Evolutionary conservation across 2,113 vertebrate genomes (phyloP).

Genomic region (Phyllopteryx taeniolatus): DNA sequence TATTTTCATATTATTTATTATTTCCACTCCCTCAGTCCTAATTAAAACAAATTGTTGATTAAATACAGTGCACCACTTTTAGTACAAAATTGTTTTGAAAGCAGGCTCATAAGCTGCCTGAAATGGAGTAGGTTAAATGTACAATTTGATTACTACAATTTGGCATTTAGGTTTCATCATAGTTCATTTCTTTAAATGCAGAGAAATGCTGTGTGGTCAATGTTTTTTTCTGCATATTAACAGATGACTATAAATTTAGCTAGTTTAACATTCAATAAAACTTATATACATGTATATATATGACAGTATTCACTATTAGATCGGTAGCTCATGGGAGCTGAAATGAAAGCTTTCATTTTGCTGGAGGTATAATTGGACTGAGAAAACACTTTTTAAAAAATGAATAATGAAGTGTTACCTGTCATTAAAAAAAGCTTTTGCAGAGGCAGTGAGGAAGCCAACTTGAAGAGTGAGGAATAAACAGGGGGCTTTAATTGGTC

Average conservation of each 20-base stretch:
- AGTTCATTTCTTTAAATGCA: neutral
- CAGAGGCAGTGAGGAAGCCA: constrained; percentile 30
- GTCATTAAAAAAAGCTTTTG: constrained; percentile 58
- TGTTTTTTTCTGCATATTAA: constrained; percentile 9
- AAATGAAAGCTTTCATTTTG: constrained; percentile 52
- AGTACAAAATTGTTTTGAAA: neutral
- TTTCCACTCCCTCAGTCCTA: neutral
- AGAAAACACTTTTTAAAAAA: constrained; percentile 41
- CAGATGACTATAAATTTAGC: constrained; percentile 27
- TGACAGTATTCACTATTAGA: constrained; percentile 27
- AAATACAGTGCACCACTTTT: neutral
- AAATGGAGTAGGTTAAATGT: neutral
- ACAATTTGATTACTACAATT: neutral
- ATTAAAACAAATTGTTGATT: neutral
- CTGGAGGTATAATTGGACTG: constrained; percentile 51
- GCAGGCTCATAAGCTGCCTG: neutral
- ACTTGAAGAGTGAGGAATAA: constrained; percentile 42
- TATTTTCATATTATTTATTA: neutral
- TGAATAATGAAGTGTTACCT: constrained; percentile 64
- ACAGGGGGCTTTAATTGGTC: constrained; percentile 67
- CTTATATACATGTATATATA: constrained; percentile 1
- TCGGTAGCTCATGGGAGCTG: constrained; percentile 30
- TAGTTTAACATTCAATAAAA: constrained; percentile 48
- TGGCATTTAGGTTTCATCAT: neutral
- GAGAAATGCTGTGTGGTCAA: neutral